phyloP scores from a whole-genome alignment of 2,797 vertebrate genomes.

The Sebastes hopkinsi region DNA sequence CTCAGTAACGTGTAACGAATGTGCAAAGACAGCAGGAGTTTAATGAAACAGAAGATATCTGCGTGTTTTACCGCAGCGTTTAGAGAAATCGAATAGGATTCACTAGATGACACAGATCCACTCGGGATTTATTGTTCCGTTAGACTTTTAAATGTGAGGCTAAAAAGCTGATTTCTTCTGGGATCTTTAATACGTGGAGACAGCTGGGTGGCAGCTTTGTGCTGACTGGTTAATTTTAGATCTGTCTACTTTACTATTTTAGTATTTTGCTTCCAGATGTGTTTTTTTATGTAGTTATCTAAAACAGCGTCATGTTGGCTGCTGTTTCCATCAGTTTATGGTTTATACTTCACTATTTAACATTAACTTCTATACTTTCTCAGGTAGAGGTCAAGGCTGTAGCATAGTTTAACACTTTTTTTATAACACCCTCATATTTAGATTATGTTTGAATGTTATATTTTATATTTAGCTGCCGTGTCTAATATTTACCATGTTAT shows the following conservation, averaged over 20 bases:
- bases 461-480: neutral
- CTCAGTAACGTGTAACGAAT: too few relatives aligned
- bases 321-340: neutral
- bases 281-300: neutral
- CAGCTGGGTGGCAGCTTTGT: neutral
- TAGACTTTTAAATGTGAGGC: constrained; percentile 46
- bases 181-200: neutral
- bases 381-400: too few relatives aligned
- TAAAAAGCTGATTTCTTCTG: constrained; percentile 15
- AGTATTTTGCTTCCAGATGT: neutral
- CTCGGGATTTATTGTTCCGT: constrained; percentile 15
- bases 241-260: neutral
- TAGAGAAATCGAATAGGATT: neutral
- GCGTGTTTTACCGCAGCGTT: neutral
- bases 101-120: neutral
- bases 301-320: neutral
- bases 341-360: neutral
- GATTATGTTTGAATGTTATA: neutral
- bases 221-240: neutral
- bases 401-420: neutral
- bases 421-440: neutral
- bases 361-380: neutral
- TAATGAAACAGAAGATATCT: too few relatives aligned
- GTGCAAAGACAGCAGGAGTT: too few relatives aligned
- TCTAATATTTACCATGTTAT: neutral